Evolutionary conservation across 2,797 vertebrate genomes (phyloP), one percentile per base, ranked within the genome.

Genomic region (Propithecus deckenii): DNA sequence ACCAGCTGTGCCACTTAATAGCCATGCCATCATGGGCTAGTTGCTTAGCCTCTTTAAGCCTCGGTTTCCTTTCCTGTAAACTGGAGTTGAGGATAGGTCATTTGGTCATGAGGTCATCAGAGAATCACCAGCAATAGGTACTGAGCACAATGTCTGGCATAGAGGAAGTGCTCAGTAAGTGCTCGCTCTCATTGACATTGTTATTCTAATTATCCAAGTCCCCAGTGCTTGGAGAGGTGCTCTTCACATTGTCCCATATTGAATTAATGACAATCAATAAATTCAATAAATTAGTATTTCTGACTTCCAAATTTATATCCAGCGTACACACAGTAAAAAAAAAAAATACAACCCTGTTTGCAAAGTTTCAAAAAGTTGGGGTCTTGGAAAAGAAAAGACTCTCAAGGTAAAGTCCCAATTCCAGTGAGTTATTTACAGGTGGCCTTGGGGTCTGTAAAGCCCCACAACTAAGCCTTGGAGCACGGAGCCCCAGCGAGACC

Each of bases 261-360:
- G 69, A 25, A 55, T 25, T 67, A 35, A 67, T 41, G 63, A 57
- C 38, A 50, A 61, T 22, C 22, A 38, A 48, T 48, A 7, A 20
- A 7, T 71, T 63, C 63, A 65, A 65, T n/a, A 65, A n/a, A n/a
- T 65, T 28, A 20, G 46, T 46, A 55, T 41, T 65, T 30, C 57
- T 87, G 61, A 86, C 38, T n/a, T 65, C n/a, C 75, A 90, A 83
- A 81, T 89, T 74, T 76, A 50, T 48, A 67, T 38, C 59, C 46
- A 20, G 5, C 43, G 9, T 63, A 87, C 25, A 13, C n/a, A 13
- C 30, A 48, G 65, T 57, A 22, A 71, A 65, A 89, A 57, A 13
- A 28, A 28, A 63, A 7, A 25, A 81, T 25, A 61, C 7, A 55
- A 43, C 4, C 32, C 91, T 63, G 30, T 80, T 76, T 30, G 32